Evolutionary conservation across 2,797 vertebrate genomes (phyloP), one percentile per base, ranked within the genome.

Genomic region (Pitangus sulphuratus): DNA sequence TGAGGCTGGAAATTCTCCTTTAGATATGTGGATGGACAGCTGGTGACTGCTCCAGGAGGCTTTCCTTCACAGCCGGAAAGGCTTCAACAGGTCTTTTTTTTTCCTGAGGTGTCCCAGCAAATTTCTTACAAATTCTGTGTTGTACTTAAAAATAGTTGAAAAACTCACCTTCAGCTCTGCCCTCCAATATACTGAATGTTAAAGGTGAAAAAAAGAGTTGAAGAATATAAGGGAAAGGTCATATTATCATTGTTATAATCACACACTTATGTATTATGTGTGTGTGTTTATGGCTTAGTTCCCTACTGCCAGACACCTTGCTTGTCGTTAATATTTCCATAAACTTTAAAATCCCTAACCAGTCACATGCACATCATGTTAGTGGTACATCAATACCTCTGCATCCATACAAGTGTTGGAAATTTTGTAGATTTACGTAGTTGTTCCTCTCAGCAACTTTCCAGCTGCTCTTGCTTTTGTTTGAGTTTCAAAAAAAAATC

Each of bases 81-180:
- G 24, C 25, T 69, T 72, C 1, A 6, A 30, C 2, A 26, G 15
- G 3, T 4, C 45, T 51, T 58, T 80, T 91, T 64, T 48, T 57
- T 1, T 39, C 13, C 37, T 3, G 0, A 74, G 11, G 18, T 79
- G 7, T 3, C 18, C 4, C 30, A 51, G 18, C 1, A 72, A 47
- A 44, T 74, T 71, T 82, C 45, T 57, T 45, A 21, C 6, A 26
- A 42, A 53, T 62, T 78, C n/a, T 71, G 11, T 2, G 50, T 65
- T 54, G 21, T 75, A 20, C 33, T 71, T 71, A 37, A 71, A 62
- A 81, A 20, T 17, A 42, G 4, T 61, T 71, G 37, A 64, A 85
- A 90, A 85, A 11, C 21, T 64, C 37, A 20, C 22, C 50, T 81
- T 60, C 31, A 35, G 14, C 30, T 83, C 51, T 64, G 33, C 19